A percentile compares a stretch with the other conserved stretches of the same genome.
Conservation (phyloP, 2,888 invertebrate species). For the Lycocerus yunnanus region DNA sequence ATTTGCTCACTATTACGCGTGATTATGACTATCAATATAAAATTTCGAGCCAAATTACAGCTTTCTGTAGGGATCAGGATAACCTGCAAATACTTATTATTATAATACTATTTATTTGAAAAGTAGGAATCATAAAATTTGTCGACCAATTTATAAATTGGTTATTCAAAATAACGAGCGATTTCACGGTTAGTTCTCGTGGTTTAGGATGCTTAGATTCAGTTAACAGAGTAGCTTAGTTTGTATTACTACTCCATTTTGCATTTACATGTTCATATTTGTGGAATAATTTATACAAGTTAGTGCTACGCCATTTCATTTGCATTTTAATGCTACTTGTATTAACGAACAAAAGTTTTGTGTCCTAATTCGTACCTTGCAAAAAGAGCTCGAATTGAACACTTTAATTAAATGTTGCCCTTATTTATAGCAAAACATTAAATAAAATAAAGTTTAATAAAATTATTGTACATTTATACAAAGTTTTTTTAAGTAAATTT, state of each 20-base stretch:
- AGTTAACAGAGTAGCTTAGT: conserved; percentile 18
- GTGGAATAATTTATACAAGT: conserved; percentile 16
- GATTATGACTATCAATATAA: too few relatives aligned
- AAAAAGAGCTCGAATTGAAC: conserved; percentile 1
- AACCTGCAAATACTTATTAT: too few relatives aligned
- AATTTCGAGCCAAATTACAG: too few relatives aligned
- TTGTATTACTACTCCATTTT: conserved; percentile 19
- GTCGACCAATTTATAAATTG: conserved; percentile 6
- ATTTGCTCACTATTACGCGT: too few relatives aligned
- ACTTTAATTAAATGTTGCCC: neutral
- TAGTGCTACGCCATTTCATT: conserved; percentile 13
- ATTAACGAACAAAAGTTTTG: conserved; percentile 9
- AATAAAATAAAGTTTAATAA: neutral
- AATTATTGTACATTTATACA: neutral
- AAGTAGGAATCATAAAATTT: neutral
- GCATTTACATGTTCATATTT: conserved; percentile 23
- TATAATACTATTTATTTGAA: too few relatives aligned
- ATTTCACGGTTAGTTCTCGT: conserved; percentile 13
- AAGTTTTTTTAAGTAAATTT: neutral
- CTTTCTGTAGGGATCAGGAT: too few relatives aligned
- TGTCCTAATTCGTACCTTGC: conserved; percentile 5
- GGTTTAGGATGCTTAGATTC: conserved; percentile 12
- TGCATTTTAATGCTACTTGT: conserved; percentile 18
- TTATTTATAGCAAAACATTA: neutral
- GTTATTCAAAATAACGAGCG: conserved; percentile 12